A percentile compares a stretch with the other conserved stretches of the same genome.
phyloP scores from a whole-genome alignment of 2,888 invertebrate species.

The Carabus problematicus region DNA sequence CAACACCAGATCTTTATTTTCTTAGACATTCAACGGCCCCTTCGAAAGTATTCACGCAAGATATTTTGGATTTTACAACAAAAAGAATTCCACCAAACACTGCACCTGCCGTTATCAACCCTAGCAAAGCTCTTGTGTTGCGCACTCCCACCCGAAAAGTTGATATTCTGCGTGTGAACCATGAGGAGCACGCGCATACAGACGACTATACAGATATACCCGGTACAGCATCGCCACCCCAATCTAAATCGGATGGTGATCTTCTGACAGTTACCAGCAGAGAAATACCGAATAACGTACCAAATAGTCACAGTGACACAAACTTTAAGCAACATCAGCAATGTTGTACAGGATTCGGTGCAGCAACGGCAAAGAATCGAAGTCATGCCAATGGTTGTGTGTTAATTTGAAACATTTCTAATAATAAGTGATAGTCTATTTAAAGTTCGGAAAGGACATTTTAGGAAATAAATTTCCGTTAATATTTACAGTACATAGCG shows the following conservation, averaged over 20 bases:
- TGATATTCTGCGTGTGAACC: slow-evolving; percentile 28
- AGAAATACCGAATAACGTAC: slow-evolving; percentile 44
- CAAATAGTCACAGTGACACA: slow-evolving; percentile 52
- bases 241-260: slow-evolving; percentile 55
- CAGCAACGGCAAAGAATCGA: slow-evolving; percentile 57
- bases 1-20: slow-evolving; percentile 36
- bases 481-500: no score
- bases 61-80: slow-evolving; percentile 43
- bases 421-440: not conserved
- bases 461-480: no score
- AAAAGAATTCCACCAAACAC: slow-evolving; percentile 23
- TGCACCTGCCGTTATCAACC: slow-evolving; percentile 22
- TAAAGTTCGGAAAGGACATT: no score
- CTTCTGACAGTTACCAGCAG: slow-evolving; percentile 47
- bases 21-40: slow-evolving; percentile 37
- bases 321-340: slow-evolving; percentile 56
- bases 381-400: slow-evolving; percentile 60
- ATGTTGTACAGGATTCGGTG: slow-evolving; percentile 62
- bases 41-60: slow-evolving; percentile 46
- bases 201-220: slow-evolving; percentile 21
- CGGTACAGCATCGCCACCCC: slow-evolving; percentile 22
- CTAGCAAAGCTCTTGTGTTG: slow-evolving; percentile 3
- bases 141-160: not conserved
- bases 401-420: slow-evolving; percentile 52
- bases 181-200: slow-evolving; percentile 11